A percentile compares a stretch with the other conserved stretches of the same genome.
phyloP scores from a whole-genome alignment of 2,888 invertebrate species.

The Athalia cordata region DNA sequence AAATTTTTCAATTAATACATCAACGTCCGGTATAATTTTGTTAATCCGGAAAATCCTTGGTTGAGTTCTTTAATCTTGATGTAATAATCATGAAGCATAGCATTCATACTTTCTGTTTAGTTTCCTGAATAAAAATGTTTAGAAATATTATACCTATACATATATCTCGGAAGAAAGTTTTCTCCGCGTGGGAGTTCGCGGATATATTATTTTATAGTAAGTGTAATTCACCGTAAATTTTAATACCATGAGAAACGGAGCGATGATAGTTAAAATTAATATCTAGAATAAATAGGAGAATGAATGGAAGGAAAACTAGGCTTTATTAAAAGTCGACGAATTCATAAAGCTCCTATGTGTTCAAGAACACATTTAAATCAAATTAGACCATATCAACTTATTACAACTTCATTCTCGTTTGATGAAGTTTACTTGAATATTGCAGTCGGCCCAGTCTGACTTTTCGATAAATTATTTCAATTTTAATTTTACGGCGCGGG shows the following conservation, averaged over 20 bases:
- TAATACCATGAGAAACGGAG: background rate
- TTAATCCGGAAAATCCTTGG: too few relatives aligned
- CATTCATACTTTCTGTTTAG: background rate
- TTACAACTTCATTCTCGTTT: too few relatives aligned
- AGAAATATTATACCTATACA: too few relatives aligned
- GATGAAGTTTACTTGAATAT: slow-evolving; percentile 1
- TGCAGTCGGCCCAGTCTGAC: background rate
- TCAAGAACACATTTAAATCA: slow-evolving; percentile 2
- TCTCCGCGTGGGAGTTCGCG: background rate
- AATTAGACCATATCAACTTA: background rate
- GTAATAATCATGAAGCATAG: background rate
- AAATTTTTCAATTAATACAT: too few relatives aligned
- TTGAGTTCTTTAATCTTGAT: too few relatives aligned
- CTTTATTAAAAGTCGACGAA: slow-evolving; percentile 15
- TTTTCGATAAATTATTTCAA: background rate
- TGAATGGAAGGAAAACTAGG: slow-evolving; percentile 13
- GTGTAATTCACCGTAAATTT: background rate
- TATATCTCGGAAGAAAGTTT: slow-evolving; percentile 8
- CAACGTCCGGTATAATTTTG: too few relatives aligned
- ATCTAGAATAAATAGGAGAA: slow-evolving; percentile 1
- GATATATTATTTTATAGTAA: background rate
- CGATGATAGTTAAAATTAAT: slow-evolving; percentile 8
- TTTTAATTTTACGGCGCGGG: slow-evolving; percentile 46
- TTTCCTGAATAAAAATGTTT: background rate
- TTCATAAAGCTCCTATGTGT: slow-evolving; percentile 24